Conservation (phyloP, 2,797 vertebrate genomes). For the Rousettus madagascariensis region DNA sequence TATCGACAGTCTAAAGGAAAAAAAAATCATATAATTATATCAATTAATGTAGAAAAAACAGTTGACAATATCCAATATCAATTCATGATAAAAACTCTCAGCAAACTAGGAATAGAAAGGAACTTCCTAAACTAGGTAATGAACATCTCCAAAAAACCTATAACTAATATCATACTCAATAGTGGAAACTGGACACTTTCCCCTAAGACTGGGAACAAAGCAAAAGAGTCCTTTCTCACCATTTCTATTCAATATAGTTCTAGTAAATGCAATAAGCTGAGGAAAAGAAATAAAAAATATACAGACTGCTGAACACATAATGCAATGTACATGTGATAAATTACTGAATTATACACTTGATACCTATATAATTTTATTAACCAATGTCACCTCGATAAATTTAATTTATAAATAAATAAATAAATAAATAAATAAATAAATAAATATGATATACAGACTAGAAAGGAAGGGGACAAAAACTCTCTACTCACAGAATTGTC, state of each 20-base stretch:
- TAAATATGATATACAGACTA: not conserved
- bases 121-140: not conserved
- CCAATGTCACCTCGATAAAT: too few relatives aligned
- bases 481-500: not conserved
- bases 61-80: not conserved
- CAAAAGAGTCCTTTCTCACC: not conserved
- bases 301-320: too few relatives aligned
- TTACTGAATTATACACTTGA: too few relatives aligned
- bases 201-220: not conserved
- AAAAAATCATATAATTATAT: conserved; percentile 16
- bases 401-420: too few relatives aligned
- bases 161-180: not conserved
- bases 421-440: too few relatives aligned
- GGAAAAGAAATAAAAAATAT: not conserved
- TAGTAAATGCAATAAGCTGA: not conserved
- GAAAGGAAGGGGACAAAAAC: not conserved
- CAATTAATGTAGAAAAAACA: not conserved
- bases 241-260: not conserved
- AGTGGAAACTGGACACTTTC: conserved; percentile 13
- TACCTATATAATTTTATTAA: too few relatives aligned
- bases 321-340: too few relatives aligned
- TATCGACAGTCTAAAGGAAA: not conserved
- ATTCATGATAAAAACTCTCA: not conserved
- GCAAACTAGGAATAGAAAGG: not conserved
- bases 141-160: not conserved